Base-by-base conservation (phyloP, 1,140 invertebrate genomes). In the Trinorchestia longiramus region DNA sequence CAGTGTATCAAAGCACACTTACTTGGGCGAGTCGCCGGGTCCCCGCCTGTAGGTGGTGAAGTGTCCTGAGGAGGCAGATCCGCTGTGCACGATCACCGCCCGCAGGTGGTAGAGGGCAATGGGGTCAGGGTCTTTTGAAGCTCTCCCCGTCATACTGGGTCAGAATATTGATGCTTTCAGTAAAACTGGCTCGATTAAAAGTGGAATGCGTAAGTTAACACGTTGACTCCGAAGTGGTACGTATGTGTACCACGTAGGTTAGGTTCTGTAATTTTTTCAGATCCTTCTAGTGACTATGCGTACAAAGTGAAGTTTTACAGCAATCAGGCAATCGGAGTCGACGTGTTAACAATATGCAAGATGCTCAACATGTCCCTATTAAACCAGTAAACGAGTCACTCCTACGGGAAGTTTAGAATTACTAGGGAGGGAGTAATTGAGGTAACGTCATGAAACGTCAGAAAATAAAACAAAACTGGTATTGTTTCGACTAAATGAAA, bases 31-130 rank as follows among this genome's bases (percentile, higher is more conserved):
- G 43, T 11, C 41, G 43, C 17, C 4, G 40, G 92, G 92, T 6
- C 92, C 92, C 44, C 92, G 92, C 43, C 92, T 94, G 92, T 47
- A 94, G 92, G 92, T 94, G 92, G 92, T 94, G 44, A 94, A 94
- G 92, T 94, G 92, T 45, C 92, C 92, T 45, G 92, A 94, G 6
- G 92, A 94, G 0, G 92, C 92, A 8, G 92, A 94, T 17, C 92
- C 92, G 92, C 92, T 94, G 92, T 94, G 92, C 19, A 43, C 92
- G 44, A 94, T 94, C 41, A 94, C 92, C 3, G 92, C 92, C 4
- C 43, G 92, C 43, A 94, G 92, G 6, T 45, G 1, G 43, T 94
- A 94, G 3, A 94, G 19, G 92, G 44, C 92, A 0, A 42, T 44
- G 92, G 6, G 92, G 8, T 94, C 92, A 8, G 4, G 6, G n/a